Conservation (phyloP, 2,888 invertebrate genomes). For the Exocentrus adspersus region DNA sequence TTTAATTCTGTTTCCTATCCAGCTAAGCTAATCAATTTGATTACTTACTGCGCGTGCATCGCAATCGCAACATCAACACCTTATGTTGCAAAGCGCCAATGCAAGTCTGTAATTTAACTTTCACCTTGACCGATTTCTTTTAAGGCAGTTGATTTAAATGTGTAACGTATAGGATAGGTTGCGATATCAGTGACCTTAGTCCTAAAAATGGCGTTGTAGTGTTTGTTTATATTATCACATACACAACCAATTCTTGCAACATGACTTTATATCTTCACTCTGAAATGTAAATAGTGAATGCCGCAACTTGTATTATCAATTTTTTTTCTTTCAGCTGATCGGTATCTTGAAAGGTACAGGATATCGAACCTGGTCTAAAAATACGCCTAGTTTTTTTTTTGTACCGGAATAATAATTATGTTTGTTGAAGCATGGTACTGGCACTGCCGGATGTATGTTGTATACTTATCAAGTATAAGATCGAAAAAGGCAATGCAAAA, state of each 20-base stretch:
- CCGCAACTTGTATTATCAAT: background rate
- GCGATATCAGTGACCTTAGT: slow-evolving; percentile 13
- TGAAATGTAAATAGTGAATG: slow-evolving; percentile 1
- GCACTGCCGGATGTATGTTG: background rate
- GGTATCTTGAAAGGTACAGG: slow-evolving; percentile 3
- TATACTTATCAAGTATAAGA: background rate
- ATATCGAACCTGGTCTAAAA: slow-evolving; percentile 5
- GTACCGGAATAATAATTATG: background rate
- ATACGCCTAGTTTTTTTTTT: background rate
- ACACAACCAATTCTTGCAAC: background rate
- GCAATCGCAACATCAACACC: background rate
- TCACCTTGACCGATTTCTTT: slow-evolving; percentile 22
- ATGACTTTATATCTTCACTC: background rate
- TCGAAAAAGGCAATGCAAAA: no score
- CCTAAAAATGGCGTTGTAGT: slow-evolving; percentile 3
- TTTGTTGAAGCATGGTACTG: background rate
- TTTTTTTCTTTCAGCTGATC: background rate
- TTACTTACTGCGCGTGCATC: background rate
- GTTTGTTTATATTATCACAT: slow-evolving; percentile 21
- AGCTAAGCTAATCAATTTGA: slow-evolving; percentile 2
- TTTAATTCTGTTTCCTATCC: background rate
- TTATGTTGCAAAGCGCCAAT: background rate
- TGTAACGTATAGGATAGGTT: background rate
- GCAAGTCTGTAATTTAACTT: slow-evolving; percentile 1
- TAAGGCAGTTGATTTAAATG: slow-evolving; percentile 18